Conservation (phyloP, 2,797 vertebrate species). For the Myripristis jacobus region DNA sequence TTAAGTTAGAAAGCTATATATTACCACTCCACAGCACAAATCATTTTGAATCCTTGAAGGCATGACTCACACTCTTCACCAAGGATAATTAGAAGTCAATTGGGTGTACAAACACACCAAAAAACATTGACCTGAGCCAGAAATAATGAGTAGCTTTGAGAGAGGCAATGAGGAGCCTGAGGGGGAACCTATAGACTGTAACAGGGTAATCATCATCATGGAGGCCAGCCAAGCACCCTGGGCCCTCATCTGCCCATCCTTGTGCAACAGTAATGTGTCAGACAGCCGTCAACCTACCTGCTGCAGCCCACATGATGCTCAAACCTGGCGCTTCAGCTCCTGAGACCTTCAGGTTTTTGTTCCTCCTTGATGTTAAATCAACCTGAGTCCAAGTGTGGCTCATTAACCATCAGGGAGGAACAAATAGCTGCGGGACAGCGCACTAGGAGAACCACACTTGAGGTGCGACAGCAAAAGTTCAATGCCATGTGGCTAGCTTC, state of each 20-base stretch:
- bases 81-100: slow-evolving; percentile 58
- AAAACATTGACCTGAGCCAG: slow-evolving; percentile 62
- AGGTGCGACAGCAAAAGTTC: too few relatives aligned
- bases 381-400: too few relatives aligned
- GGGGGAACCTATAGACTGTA: slow-evolving; percentile 60
- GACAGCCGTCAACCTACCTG: background rate
- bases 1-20: background rate
- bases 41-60: slow-evolving; percentile 20
- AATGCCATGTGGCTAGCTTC: too few relatives aligned
- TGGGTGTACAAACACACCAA: slow-evolving; percentile 65
- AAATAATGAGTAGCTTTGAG: slow-evolving; percentile 44
- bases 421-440: too few relatives aligned
- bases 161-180: slow-evolving; percentile 47
- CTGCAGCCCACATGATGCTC: too few relatives aligned
- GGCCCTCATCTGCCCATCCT: too few relatives aligned
- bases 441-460: too few relatives aligned
- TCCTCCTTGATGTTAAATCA: too few relatives aligned
- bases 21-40: slow-evolving; percentile 8
- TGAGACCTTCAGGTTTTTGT: too few relatives aligned
- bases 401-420: too few relatives aligned
- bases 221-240: slow-evolving; percentile 50
- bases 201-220: slow-evolving; percentile 65
- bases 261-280: background rate
- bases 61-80: slow-evolving; percentile 36
- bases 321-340: too few relatives aligned